Percentiles rank a stretch among this genome's conserved stretches.
These are phyloP conservation scores for Odontocolon sp. DNA, from an alignment of 2,888 invertebrate species.

Conservation along the genomic window DNA sequence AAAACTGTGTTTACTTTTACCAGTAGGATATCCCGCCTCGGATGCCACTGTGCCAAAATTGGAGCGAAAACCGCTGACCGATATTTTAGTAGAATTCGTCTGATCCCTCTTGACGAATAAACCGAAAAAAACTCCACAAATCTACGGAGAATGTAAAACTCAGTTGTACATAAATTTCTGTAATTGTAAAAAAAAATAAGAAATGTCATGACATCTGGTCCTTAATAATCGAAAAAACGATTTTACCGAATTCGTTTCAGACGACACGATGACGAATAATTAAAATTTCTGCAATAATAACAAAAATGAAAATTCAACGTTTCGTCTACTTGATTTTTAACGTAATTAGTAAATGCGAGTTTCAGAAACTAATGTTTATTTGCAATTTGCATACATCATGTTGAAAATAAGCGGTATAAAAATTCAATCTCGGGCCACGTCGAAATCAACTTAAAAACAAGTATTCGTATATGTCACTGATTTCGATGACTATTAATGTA, in stretches of 20 bases:
- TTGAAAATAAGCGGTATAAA: slow-evolving; percentile 79
- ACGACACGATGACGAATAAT: too few species aligned
- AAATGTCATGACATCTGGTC: too few species aligned
- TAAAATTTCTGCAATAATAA: too few species aligned
- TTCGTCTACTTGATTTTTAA: not conserved
- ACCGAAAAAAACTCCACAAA: not conserved
- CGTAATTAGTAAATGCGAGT: slow-evolving; percentile 44
- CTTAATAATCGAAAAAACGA: too few species aligned
- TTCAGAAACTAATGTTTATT: slow-evolving; percentile 79
- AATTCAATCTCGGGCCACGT: slow-evolving; percentile 66
- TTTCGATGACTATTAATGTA: slow-evolving; percentile 64
- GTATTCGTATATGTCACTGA: slow-evolving; percentile 39
- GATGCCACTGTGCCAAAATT: slow-evolving; percentile 90
- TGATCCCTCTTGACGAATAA: too few species aligned
- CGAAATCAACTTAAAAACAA: slow-evolving; percentile 59
- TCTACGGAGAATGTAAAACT: too few species aligned
- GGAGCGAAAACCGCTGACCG: slow-evolving; percentile 86
- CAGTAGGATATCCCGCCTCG: slow-evolving; percentile 92
- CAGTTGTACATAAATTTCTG: too few species aligned
- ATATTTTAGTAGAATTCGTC: slow-evolving; percentile 86
- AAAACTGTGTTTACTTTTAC: slow-evolving; percentile 90
- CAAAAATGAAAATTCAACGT: slow-evolving; percentile 9
- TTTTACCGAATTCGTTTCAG: too few species aligned
- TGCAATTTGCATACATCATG: slow-evolving; percentile 76
- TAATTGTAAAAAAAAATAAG: too few species aligned